phyloP scores from a whole-genome alignment of 2,797 vertebrate genomes.

The Ctenosaura bakeri region DNA sequence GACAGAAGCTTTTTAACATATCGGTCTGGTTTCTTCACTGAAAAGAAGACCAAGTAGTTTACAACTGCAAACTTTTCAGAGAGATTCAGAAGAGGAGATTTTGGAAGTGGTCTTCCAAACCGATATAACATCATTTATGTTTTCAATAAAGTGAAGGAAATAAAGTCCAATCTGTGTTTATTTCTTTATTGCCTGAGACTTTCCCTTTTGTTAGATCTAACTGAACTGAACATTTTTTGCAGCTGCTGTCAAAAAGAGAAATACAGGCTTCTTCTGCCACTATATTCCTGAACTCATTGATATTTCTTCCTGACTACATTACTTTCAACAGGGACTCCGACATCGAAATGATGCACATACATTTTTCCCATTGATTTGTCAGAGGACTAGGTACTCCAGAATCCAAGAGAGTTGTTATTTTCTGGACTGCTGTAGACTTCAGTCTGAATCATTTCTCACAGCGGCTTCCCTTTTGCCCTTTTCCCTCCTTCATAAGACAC shows the following conservation, averaged over 20 bases:
- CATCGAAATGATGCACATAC: conserved; percentile 65
- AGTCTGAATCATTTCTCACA: conserved; percentile 59
- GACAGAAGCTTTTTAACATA: background rate
- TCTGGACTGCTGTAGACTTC: conserved; percentile 64
- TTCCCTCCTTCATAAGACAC: conserved; percentile 36
- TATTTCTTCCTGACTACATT: conserved; percentile 60
- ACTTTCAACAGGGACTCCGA: conserved; percentile 62
- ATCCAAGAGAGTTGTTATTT: conserved; percentile 69
- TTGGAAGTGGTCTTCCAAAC: conserved; percentile 18
- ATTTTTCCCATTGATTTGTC: conserved; percentile 58
- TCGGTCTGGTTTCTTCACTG: background rate
- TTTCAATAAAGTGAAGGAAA: conserved; percentile 35
- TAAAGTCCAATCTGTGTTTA: conserved; percentile 35
- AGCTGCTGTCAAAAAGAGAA: conserved; percentile 48
- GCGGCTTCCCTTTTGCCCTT: conserved; percentile 39
- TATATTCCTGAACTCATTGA: conserved; percentile 48
- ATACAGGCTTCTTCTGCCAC: conserved; percentile 34
- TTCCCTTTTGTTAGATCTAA: conserved; percentile 38
- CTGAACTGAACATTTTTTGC: conserved; percentile 39
- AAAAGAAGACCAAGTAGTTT: background rate
- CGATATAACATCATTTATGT: conserved; percentile 31
- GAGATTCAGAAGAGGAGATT: conserved; percentile 1
- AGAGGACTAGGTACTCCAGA: conserved; percentile 59
- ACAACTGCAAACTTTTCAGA: background rate
- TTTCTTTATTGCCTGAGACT: conserved; percentile 46